Percentiles rank a stretch among this genome's conserved stretches.
Conservation (phyloP, 2,888 invertebrate genomes). For the Drosophila emarginata region DNA sequence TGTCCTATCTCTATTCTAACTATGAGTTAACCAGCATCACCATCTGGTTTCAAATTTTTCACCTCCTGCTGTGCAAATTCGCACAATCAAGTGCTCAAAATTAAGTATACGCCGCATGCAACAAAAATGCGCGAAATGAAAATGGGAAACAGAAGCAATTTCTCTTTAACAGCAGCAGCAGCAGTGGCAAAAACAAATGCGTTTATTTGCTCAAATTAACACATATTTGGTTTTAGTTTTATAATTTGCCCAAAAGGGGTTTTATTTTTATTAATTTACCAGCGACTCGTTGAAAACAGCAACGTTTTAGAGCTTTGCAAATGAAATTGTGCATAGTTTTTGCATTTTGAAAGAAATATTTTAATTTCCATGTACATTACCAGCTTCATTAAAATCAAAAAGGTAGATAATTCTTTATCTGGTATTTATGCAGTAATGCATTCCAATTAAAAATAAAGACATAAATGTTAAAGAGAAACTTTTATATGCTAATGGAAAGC, state of each 20-base stretch:
- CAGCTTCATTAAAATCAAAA: no score
- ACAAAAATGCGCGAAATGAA: slow-evolving; percentile 1
- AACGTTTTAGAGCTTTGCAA: neutral
- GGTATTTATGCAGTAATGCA: no score
- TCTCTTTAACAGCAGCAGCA: neutral
- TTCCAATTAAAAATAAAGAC: no score
- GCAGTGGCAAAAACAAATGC: slow-evolving; percentile 7
- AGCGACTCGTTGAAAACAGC: neutral
- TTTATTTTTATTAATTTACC: neutral
- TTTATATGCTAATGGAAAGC: no score
- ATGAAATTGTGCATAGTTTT: neutral
- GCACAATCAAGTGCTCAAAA: slow-evolving; percentile 28
- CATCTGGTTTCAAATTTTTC: slow-evolving; percentile 39
- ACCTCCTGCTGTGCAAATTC: slow-evolving; percentile 31
- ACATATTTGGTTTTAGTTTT: slow-evolving; percentile 24
- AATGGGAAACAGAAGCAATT: neutral
- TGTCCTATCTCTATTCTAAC: no score
- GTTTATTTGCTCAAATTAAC: slow-evolving; percentile 50
- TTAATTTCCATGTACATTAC: no score
- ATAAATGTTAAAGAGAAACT: no score
- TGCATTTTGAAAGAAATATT: no score
- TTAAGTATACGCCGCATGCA: slow-evolving; percentile 60
- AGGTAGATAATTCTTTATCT: neutral
- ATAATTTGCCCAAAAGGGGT: neutral
- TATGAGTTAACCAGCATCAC: slow-evolving; percentile 1